Base-by-base conservation (phyloP, 2,797 vertebrate genomes). In the Bovichtus variegatus region DNA sequence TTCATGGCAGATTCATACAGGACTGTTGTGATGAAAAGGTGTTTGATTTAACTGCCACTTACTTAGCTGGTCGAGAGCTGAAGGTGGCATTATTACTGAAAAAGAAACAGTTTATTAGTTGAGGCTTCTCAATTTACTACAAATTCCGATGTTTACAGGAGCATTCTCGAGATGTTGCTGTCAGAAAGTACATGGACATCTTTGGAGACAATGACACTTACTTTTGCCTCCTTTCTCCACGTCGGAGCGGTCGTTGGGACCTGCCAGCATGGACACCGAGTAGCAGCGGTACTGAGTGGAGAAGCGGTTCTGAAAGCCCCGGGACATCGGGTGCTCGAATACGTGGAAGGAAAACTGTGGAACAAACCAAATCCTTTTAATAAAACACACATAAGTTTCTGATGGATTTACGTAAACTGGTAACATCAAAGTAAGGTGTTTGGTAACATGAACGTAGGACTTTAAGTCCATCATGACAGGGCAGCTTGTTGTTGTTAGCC, bases 161-260 rank as follows among this genome's bases (percentile, higher is more conserved):
- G 1, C 19, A 29, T 34, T 18, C n/a, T 41, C 12, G 12, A 19
- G 2, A n/a, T 50, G 11, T 18, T 3, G 18, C n/a, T 27, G 25
- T 0, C 7, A 12, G 43, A 23, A 47, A 10, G 38, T 29, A 53
- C 15, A 15, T 0, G 0, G 1, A 13, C 12, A 49, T 12, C 6
- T 38, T 16, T 21, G 34, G 0, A 2, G 9, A 21, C 6, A 34
- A 23, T 0, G 34, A 7, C 1, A 40, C 85, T 72, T 93, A 99
- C 98, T 99, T 96, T 99, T 99, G 89, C 98, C 98, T 93, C 98
- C 98, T 96, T 99, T 99, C 93, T 99, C 98, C 91, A 99, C 98
- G 86, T 99, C 98, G 40, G 98, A 99, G 72, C 98, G 96, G 95
- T 99, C 98, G 89, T 98, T 99, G 57, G 98, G 98, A 73, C 98